A percentile compares a stretch with the other conserved stretches of the same genome.
These are phyloP conservation scores for Melanerpes aurifrons DNA, from an alignment of 2,113 vertebrate genomes.

Conservation along the genomic window DNA sequence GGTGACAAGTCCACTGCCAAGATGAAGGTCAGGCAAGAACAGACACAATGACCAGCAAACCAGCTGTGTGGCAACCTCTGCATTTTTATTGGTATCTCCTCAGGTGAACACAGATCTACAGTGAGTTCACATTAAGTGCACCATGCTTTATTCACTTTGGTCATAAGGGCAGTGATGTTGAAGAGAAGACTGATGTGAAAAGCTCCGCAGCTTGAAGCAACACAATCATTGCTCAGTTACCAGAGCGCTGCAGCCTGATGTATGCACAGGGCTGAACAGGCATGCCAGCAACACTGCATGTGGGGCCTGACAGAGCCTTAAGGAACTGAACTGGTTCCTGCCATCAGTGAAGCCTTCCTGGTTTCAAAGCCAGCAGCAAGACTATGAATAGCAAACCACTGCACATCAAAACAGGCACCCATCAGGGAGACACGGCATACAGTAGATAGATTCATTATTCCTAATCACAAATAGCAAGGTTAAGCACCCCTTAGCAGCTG, in stretches of 20 bases:
- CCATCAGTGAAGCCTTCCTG: not conserved
- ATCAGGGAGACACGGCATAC: accelerated
- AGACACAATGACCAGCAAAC: not conserved
- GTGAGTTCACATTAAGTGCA: not conserved
- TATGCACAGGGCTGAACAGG: accelerated
- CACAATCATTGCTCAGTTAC: accelerated
- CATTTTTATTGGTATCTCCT: constrained; percentile 10
- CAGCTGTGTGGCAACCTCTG: not conserved
- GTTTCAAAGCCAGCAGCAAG: not conserved
- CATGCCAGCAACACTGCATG: not conserved
- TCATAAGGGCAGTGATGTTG: not conserved
- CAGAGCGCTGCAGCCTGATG: not conserved
- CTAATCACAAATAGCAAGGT: not conserved
- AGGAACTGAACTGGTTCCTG: not conserved
- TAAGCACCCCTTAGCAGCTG: not conserved
- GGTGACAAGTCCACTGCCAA: not conserved
- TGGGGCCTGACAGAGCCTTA: not conserved
- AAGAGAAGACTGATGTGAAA: not conserved
- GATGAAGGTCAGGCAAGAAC: not conserved
- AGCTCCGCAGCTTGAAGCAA: not conserved
- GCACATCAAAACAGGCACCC: not conserved
- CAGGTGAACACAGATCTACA: not conserved
- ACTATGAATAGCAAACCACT: not conserved
- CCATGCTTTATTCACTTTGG: not conserved
- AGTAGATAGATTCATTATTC: not conserved